Evolutionary conservation across 1,140 invertebrate genomes (phyloP), one percentile per base, ranked within the genome.

Genomic region (Lordiphosa clarofinis): DNA sequence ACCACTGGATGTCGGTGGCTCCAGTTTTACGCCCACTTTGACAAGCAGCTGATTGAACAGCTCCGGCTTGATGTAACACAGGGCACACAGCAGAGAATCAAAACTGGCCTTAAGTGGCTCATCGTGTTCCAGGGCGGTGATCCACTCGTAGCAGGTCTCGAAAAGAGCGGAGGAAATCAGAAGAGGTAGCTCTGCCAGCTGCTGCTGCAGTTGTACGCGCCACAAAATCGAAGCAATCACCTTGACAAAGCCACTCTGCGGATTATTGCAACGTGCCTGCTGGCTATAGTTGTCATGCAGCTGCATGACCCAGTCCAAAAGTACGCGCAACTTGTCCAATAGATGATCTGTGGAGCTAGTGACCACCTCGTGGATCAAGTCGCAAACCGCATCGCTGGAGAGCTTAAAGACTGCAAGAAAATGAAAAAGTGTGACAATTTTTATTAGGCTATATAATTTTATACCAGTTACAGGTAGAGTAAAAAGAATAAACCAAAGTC

Each of bases 151-250:
- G 5, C 97, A 89, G 0, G 92, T 90, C 81, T 94, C 93, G 71
- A 95, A 95, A 3, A 95, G 78, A 24, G 94, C 91, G 38, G 92
- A 90, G 0, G 93, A 93, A 13, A 95, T 91, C 38, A 94, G 82
- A 11, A 90, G 89, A 33, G 92, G 89, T n/a, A 95, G 82, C 81
- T 94, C 91, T 15, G 94, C 93, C 15, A 72, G 90, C 73, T 90
- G 89, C 43, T 90, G 87, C 38, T 92, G 90, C 56, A 93, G 91
- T 75, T 94, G 92, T 15, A 93, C 91, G 52, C 93, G 92, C 96
- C 96, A 97, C 57, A 98, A 89, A 11, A 97, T 94, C 31, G 95
- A 93, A 11, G 94, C 93, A 46, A 95, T 92, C 61, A 93, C 94
- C 54, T 90, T 89, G 7, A 90, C 87, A 40, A 90, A 90, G 3